Percentiles rank a stretch among this genome's conserved stretches.
phyloP scores from a whole-genome alignment of 2,888 invertebrate genomes.

The Caenorhabditis sulstoni region DNA sequence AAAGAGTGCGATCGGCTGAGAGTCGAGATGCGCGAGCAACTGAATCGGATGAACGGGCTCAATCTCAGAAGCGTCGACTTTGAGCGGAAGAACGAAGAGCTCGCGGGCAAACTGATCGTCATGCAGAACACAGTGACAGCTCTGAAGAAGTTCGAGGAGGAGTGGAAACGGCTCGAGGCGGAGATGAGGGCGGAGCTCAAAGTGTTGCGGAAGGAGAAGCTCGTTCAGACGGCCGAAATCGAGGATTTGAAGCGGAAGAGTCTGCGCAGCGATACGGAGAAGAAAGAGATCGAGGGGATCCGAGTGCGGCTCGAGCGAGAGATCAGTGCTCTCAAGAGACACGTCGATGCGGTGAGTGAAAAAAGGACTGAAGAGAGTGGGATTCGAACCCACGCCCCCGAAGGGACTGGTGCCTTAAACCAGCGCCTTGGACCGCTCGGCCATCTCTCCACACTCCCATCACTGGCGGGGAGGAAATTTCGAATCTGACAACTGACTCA shows the following conservation, averaged over 20 bases:
- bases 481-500: neutral
- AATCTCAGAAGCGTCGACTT: slow-evolving; percentile 51
- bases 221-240: slow-evolving; percentile 65
- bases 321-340: slow-evolving; percentile 68
- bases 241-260: slow-evolving; percentile 64
- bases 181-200: slow-evolving; percentile 72
- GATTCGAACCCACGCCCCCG: slow-evolving; percentile 91
- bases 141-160: slow-evolving; percentile 61
- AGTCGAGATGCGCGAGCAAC: slow-evolving; percentile 46
- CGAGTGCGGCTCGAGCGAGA: slow-evolving; percentile 68
- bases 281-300: slow-evolving; percentile 65
- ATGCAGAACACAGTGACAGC: slow-evolving; percentile 52
- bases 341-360: slow-evolving; percentile 64
- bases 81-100: slow-evolving; percentile 58
- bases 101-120: slow-evolving; percentile 37
- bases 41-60: slow-evolving; percentile 44
- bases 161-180: slow-evolving; percentile 66
- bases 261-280: slow-evolving; percentile 62
- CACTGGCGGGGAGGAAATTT: neutral
- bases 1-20: slow-evolving; percentile 51
- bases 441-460: neutral
- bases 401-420: slow-evolving; percentile 91
- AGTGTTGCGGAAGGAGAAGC: slow-evolving; percentile 67
- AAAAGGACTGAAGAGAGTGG: slow-evolving; percentile 83
- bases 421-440: slow-evolving; percentile 88